A percentile compares a stretch with the other conserved stretches of the same genome.
These are phyloP conservation scores for Isichthys henryi DNA, from an alignment of 2,113 vertebrate genomes.

Conservation along the genomic window DNA sequence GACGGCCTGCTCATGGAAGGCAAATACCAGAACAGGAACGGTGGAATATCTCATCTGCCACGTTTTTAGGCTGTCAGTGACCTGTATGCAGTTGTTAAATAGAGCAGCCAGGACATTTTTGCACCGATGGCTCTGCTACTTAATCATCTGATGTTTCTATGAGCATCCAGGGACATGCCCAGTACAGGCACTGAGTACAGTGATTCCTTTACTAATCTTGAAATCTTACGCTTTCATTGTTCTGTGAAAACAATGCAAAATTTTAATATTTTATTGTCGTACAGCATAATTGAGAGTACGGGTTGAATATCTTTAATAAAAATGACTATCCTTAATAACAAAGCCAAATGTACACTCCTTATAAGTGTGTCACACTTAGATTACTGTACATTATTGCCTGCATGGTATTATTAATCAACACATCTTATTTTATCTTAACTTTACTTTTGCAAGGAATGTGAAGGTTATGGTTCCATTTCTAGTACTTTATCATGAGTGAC, in stretches of 20 bases:
- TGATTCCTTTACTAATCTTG: background rate
- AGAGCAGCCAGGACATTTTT: background rate
- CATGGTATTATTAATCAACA: background rate
- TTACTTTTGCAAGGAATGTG: background rate
- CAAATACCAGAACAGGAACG: background rate
- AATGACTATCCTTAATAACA: background rate
- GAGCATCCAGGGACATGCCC: background rate
- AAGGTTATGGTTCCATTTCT: background rate
- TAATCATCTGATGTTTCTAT: background rate
- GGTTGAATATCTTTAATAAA: background rate
- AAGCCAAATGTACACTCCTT: background rate
- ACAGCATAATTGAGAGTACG: background rate
- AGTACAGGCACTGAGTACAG: background rate
- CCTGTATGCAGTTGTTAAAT: background rate
- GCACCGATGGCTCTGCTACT: background rate
- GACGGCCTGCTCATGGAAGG: background rate
- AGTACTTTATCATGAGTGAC: background rate
- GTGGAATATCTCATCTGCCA: background rate
- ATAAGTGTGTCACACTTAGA: too few relatives aligned
- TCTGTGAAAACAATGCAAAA: background rate
- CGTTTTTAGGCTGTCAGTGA: background rate
- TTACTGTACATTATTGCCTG: too few relatives aligned
- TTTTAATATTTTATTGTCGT: background rate
- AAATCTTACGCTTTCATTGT: background rate
- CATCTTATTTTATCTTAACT: background rate